A percentile compares a stretch with the other conserved stretches of the same genome.
Conservation (phyloP, 2,888 invertebrate genomes). For the Zelleria hepariella region DNA sequence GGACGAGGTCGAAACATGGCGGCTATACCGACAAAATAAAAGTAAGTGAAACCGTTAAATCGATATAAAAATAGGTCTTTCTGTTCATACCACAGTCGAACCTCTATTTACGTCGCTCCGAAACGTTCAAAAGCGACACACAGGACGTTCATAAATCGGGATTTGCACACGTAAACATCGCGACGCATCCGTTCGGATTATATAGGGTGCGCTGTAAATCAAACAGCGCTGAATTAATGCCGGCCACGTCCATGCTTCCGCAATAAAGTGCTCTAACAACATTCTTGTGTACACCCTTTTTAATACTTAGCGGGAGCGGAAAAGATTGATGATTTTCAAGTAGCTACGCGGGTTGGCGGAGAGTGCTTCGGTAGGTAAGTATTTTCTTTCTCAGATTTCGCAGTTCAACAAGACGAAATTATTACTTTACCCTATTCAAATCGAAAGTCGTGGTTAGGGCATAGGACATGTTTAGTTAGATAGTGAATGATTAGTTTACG, state of each 20-base stretch:
- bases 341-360: not conserved
- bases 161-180: not conserved
- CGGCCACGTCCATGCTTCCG: not conserved
- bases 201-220: constrained; percentile 2
- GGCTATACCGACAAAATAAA: too few species aligned
- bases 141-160: not conserved
- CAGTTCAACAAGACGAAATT: too few species aligned
- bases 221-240: constrained; percentile 1
- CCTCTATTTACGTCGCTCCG: not conserved
- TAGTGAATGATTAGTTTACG: too few species aligned
- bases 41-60: too few species aligned
- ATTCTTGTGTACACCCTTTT: not conserved
- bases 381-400: too few species aligned
- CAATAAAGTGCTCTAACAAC: not conserved
- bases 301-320: not conserved
- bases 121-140: not conserved
- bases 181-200: constrained; percentile 2
- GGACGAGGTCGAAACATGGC: too few species aligned
- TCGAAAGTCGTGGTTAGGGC: too few species aligned
- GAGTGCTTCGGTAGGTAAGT: too few species aligned
- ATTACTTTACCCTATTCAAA: too few species aligned
- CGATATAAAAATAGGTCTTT: not conserved
- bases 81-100: not conserved
- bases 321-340: not conserved
- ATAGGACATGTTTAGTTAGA: too few species aligned